These are phyloP conservation scores for Parazoanthus darwini DNA, from an alignment of 92 coral and sea anemone genomes.

Conservation along the genomic window DNA sequence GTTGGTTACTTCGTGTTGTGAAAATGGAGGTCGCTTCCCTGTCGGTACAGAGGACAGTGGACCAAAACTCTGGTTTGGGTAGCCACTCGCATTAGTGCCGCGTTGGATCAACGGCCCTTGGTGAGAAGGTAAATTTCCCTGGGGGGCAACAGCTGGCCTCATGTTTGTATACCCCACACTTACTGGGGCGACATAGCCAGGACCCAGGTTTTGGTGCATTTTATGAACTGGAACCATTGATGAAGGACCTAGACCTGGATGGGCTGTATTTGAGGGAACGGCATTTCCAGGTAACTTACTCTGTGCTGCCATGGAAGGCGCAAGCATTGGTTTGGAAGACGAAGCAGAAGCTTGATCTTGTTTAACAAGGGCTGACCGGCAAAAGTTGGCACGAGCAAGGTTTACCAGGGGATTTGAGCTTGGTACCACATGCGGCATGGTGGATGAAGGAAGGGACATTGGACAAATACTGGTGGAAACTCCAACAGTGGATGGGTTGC, in stretches of 20 bases:
- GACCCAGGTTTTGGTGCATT: neutral
- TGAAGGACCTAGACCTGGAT: neutral
- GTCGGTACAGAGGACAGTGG: neutral
- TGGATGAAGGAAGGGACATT: conserved; percentile 1
- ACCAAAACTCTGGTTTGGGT: neutral
- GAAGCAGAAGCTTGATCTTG: neutral
- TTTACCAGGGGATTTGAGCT: conserved; percentile 20
- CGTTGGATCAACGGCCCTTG: neutral
- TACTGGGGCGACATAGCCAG: neutral
- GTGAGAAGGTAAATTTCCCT: neutral
- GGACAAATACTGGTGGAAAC: neutral
- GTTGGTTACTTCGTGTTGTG: neutral
- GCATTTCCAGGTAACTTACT: conserved; percentile 1
- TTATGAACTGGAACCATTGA: neutral
- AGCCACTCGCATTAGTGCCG: neutral
- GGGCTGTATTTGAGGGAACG: neutral
- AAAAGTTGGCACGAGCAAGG: conserved; percentile 22
- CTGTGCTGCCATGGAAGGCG: neutral
- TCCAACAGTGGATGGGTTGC: conserved; percentile 13
- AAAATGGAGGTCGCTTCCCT: neutral
- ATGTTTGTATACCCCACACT: conserved; percentile 1
- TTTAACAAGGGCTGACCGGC: neutral
- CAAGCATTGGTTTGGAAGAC: neutral
- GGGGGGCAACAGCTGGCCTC: neutral
- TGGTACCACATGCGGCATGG: conserved; percentile 4